Base-by-base conservation (phyloP, 2,888 invertebrate genomes). In the Ectemnius lituratus region DNA sequence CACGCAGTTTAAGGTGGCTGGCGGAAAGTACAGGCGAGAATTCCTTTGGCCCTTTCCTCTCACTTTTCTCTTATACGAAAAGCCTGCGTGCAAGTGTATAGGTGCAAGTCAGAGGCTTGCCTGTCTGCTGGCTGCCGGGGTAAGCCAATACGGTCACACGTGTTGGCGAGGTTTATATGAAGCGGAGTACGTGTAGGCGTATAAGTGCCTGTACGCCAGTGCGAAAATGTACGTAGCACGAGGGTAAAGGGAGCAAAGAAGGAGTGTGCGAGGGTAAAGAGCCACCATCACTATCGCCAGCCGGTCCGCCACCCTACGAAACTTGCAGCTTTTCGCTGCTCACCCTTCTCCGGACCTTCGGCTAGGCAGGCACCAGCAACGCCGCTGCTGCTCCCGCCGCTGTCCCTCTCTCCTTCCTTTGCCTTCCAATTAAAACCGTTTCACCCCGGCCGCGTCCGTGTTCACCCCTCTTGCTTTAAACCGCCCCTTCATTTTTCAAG, bases 361-460 rank as follows among this genome's bases (percentile, higher is more conserved):
- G 47, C 68, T 67, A 59, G 67, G 75, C 64, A 64, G 58, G 23
- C 70, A 61, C 67, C 59, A 57, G 71, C 65, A 66, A 69, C 67
- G 37, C 59, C 69, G 49, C 4, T n/a, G 37, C 58, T 69, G 67
- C 62, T 62, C 52, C 67, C 49, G 5, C 52, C 52, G 1, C 16
- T 5, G n/a, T 16, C 5, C 16, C n/a, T 52, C 52, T 52, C 52
- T 16, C 72, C 69, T 67, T 67, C 73, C 76, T 69, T 74, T 61
- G 70, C 73, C 79, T 85, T 85, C 84, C 78, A 84, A 84, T 82
- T 83, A 83, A 83, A 83, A 83, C 79, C 83, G 79, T 83, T 83
- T 83, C 83, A 64, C 76, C 76, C 75, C 79, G 75, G 79, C 73
- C 67, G 58, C 23, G 8, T 47, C 13, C 20, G 6, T 5, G 18